Evolutionary conservation across 1,140 invertebrate species (phyloP).

Genomic region (Latrodectus geometricus): DNA sequence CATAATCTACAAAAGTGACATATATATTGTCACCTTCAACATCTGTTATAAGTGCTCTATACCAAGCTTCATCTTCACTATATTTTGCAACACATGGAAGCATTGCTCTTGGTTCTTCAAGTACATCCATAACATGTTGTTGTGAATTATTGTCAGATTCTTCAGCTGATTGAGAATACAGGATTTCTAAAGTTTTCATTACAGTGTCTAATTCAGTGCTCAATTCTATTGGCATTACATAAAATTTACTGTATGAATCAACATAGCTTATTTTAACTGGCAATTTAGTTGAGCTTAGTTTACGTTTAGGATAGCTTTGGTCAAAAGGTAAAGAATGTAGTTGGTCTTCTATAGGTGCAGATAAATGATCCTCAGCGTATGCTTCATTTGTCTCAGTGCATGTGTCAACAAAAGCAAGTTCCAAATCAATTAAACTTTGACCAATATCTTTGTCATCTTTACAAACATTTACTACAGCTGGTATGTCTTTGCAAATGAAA

Average conservation of each 20-base stretch:
- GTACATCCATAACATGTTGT: not conserved
- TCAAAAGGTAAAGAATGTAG: conserved; percentile 34
- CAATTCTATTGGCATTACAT: conserved; percentile 23
- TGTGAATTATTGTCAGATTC: not conserved
- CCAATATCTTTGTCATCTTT: conserved; percentile 54
- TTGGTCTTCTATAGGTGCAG: conserved; percentile 19
- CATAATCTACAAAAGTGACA: conserved; percentile 76
- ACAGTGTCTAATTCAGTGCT: conserved; percentile 44
- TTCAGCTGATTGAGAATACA: conserved; percentile 3
- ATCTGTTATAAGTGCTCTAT: conserved; percentile 82
- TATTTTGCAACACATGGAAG: conserved; percentile 78
- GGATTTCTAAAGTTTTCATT: conserved; percentile 22
- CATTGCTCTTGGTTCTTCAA: conserved; percentile 10
- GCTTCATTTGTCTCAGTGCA: conserved; percentile 37
- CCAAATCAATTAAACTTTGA: conserved; percentile 33
- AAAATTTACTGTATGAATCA: conserved; percentile 44
- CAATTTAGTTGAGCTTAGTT: conserved; percentile 13
- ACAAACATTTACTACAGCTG: conserved; percentile 41
- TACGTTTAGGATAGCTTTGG: conserved; percentile 19
- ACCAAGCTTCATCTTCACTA: conserved; percentile 81
- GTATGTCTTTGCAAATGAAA: conserved; percentile 38
- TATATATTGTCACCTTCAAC: conserved; percentile 77
- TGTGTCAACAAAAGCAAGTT: conserved; percentile 36
- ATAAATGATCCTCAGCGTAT: conserved; percentile 43
- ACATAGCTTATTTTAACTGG: conserved; percentile 37